phyloP scores from a whole-genome alignment of 2,113 vertebrate genomes.

The Syngnathoides biaculeatus region DNA sequence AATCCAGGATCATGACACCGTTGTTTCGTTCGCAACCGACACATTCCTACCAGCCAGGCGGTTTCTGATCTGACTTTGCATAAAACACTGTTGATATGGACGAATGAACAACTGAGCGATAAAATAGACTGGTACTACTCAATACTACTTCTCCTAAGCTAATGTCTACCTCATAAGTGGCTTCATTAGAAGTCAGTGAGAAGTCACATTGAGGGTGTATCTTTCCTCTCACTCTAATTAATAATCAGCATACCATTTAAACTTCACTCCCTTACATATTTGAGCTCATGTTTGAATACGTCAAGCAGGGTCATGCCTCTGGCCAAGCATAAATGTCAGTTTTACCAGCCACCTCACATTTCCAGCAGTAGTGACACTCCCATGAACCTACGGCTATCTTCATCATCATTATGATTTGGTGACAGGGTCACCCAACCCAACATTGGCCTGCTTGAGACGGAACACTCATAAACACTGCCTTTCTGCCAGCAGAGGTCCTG shows the following conservation, averaged over 20 bases:
- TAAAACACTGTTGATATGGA: conserved; percentile 22
- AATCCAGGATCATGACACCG: no score
- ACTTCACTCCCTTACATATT: conserved; percentile 42
- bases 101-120: conserved; percentile 45
- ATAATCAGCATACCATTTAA: conserved; percentile 46
- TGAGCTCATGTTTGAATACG: conserved; percentile 37
- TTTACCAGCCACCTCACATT: conserved; percentile 52
- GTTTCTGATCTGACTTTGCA: conserved; percentile 38
- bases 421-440: conserved; percentile 47
- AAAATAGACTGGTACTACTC: conserved; percentile 37
- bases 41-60: conserved; percentile 16
- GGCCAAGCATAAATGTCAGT: conserved; percentile 32
- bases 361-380: conserved; percentile 44
- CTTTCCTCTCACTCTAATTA: conserved; percentile 47
- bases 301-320: conserved; percentile 33
- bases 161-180: conserved; percentile 14
- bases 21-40: no score
- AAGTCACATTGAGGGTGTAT: conserved; percentile 20
- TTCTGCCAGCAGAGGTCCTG: conserved; percentile 52
- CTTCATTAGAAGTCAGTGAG: conserved; percentile 36
- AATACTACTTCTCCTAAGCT: conserved; percentile 29
- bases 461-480: conserved; percentile 60
- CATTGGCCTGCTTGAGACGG: conserved; percentile 53
- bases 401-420: conserved; percentile 73
- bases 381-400: conserved; percentile 57